phyloP scores from a whole-genome alignment of 2,797 vertebrate genomes.

The Peromyscus aztecus region DNA sequence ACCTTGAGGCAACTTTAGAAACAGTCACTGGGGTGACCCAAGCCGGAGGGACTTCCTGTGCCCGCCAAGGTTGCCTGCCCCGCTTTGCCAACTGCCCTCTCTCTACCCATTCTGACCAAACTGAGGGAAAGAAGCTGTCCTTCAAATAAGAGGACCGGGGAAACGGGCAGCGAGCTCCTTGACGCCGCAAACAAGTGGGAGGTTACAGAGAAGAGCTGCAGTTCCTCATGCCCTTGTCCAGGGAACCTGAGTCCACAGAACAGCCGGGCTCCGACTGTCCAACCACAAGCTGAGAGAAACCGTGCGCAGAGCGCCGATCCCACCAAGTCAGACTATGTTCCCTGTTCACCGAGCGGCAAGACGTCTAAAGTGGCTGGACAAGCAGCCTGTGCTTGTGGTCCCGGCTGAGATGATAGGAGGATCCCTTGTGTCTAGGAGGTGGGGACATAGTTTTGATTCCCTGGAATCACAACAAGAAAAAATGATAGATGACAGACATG shows the following conservation, averaged over 20 bases:
- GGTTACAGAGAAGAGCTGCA: background rate
- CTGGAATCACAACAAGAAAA: background rate
- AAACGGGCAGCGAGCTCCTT: background rate
- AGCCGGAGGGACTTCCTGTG: background rate
- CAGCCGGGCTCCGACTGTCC: background rate
- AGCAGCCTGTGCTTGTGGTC: no score
- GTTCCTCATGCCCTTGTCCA: background rate
- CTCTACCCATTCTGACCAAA: background rate
- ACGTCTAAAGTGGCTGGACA: background rate
- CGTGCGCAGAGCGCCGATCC: background rate
- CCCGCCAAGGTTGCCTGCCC: background rate
- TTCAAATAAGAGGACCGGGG: background rate
- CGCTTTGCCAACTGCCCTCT: background rate
- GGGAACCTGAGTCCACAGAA: background rate
- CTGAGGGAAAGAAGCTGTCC: background rate
- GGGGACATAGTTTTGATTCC: background rate
- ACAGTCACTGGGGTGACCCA: background rate
- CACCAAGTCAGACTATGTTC: background rate
- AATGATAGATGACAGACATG: background rate
- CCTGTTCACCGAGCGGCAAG: background rate
- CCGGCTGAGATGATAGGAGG: background rate
- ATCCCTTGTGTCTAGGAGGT: background rate
- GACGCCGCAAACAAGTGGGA: background rate
- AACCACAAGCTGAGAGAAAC: background rate
- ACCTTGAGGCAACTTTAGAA: constrained; percentile 25